Conservation (phyloP, 1,140 invertebrate genomes). For the Scaptomyza hsui region DNA sequence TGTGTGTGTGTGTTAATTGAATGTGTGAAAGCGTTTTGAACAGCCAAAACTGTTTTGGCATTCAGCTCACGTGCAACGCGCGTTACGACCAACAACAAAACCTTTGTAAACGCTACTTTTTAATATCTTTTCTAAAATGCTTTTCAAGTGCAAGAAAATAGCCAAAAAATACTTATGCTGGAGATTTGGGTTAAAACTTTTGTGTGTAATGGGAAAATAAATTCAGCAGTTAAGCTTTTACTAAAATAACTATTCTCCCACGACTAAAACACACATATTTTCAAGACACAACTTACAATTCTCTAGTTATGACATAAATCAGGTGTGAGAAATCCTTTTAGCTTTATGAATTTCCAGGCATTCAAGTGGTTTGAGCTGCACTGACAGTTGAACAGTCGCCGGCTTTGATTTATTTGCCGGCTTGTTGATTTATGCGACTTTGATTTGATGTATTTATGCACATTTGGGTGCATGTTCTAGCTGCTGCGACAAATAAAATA, state of each 20-base stretch:
- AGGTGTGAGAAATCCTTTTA: not conserved
- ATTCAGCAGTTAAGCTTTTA: too few relatives aligned
- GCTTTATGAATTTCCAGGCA: not conserved
- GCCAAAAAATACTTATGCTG: not conserved
- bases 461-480: constrained; percentile 7
- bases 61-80: constrained; percentile 38
- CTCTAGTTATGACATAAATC: not conserved
- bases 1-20: constrained; percentile 33
- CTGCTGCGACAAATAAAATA: constrained; percentile 9
- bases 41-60: constrained; percentile 28
- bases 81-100: constrained; percentile 19
- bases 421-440: constrained; percentile 60
- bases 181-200: not conserved
- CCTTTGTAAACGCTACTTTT: constrained; percentile 2
- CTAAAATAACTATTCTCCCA: too few relatives aligned
- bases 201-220: not conserved
- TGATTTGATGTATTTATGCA: constrained; percentile 53
- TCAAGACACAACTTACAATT: too few relatives aligned
- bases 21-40: constrained; percentile 41
- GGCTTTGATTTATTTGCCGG: constrained; percentile 41
- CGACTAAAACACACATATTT: too few relatives aligned
- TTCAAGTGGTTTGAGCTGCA: constrained; percentile 24
- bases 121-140: constrained; percentile 12
- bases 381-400: constrained; percentile 45
- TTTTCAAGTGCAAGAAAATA: constrained; percentile 3